A percentile compares a stretch with the other conserved stretches of the same genome.
phyloP scores from a whole-genome alignment of 2,113 vertebrate genomes.

The Crocuta crocuta region DNA sequence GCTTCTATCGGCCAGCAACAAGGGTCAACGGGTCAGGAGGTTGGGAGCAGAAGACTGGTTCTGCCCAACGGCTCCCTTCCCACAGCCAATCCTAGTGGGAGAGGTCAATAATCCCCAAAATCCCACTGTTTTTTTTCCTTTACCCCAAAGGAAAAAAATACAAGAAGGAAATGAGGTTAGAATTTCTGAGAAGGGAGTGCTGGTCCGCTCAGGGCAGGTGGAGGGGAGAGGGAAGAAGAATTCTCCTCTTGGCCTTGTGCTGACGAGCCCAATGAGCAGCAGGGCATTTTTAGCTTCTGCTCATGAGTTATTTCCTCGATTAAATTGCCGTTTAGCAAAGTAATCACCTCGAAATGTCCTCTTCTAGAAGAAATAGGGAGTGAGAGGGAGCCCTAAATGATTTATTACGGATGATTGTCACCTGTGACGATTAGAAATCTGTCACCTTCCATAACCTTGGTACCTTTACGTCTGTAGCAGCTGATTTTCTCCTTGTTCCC shows the following conservation, averaged over 20 bases:
- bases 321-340: background rate
- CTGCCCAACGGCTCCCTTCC: background rate
- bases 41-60: background rate
- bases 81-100: background rate
- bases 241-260: background rate
- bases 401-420: background rate
- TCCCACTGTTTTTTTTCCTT: background rate
- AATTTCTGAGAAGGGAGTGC: background rate
- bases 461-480: too few relatives aligned
- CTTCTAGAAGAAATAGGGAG: background rate
- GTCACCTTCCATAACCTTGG: background rate
- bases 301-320: background rate
- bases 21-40: background rate
- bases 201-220: fast-evolving
- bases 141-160: background rate
- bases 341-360: background rate
- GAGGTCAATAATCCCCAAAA: background rate
- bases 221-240: background rate
- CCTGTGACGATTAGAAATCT: fast-evolving
- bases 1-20: background rate
- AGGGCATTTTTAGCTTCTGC: background rate
- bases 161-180: background rate
- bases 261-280: fast-evolving
- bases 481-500: background rate
- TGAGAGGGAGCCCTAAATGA: background rate